These are phyloP conservation scores for Plagodis dolabraria DNA, from an alignment of 2,888 invertebrate genomes.

Conservation along the genomic window DNA sequence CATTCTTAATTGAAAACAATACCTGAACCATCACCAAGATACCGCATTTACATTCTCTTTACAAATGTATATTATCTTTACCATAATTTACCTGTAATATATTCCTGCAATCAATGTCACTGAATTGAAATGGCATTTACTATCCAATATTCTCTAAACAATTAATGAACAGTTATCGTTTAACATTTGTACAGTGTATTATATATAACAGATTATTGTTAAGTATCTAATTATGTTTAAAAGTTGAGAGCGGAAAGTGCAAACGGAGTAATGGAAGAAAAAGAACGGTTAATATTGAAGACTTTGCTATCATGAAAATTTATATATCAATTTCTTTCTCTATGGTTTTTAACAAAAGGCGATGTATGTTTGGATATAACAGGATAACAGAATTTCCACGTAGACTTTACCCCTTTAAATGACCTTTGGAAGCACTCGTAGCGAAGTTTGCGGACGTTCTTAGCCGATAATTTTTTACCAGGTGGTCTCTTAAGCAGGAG, in stretches of 20 bases:
- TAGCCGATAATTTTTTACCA: no score
- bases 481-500: no score
- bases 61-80: not conserved
- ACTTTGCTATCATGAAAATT: no score
- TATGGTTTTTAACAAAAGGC: no score
- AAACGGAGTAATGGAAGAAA: not conserved
- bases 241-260: not conserved
- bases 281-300: no score
- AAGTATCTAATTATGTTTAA: not conserved
- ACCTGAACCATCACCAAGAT: not conserved
- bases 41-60: not conserved
- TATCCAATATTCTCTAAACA: not conserved
- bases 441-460: no score
- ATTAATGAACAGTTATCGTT: not conserved
- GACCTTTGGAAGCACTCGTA: no score
- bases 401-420: no score
- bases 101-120: not conserved
- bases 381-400: no score
- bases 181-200: not conserved
- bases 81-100: not conserved
- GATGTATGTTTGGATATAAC: no score
- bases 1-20: no score
- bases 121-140: not conserved
- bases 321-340: no score
- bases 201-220: not conserved